Evolutionary conservation across 2,888 invertebrate species (phyloP), one percentile per base, ranked within the genome.

Genomic region (Coleophora deauratella): DNA sequence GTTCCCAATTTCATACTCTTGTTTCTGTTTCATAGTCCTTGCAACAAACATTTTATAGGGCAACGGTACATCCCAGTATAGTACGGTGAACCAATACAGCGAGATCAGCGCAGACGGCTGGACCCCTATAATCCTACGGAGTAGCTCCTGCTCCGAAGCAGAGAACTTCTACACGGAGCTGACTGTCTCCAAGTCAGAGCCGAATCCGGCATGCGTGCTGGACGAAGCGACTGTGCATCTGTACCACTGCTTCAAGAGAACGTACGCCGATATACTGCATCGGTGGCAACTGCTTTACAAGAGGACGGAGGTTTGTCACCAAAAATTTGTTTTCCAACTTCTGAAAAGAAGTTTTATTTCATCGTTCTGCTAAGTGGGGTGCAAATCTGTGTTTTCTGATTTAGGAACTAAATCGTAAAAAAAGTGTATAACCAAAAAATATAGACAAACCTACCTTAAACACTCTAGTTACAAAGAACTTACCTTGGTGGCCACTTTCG

Each of bases 261-360:
- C 91, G 0, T 98, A 98, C 65, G 96, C 96, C 0, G 96, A 97
- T 65, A 90, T 97, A 21, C 82, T 98, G 35, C 93, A 96, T 60
- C 87, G 93, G 30, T 96, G 96, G 95, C 91, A 92, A 52, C 77
- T 96, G 41, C 80, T 94, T 33, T 91, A 93, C 55, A 91, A 92
- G 42, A 87, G 94, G 53, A 91, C 94, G n/a, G 89, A 89, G 88
- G 91, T 95, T 33, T 56, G 53, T 44, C n/a, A 9, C 11, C 14
- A 32, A 10, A n/a, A n/a, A n/a, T n/a, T n/a, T n/a, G n/a, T n/a
- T n/a, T n/a, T n/a, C n/a, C n/a, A n/a, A n/a, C n/a, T 38, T 34
- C 31, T 15, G 39, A 9, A 28, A 11, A 21, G 11, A 8, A 27
- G 3, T 40, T 35, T 40, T 27, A 8, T 10, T 11, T 21, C 33